Conservation (phyloP, 2,113 vertebrate genomes). For the Ageneiosus marmoratus region DNA sequence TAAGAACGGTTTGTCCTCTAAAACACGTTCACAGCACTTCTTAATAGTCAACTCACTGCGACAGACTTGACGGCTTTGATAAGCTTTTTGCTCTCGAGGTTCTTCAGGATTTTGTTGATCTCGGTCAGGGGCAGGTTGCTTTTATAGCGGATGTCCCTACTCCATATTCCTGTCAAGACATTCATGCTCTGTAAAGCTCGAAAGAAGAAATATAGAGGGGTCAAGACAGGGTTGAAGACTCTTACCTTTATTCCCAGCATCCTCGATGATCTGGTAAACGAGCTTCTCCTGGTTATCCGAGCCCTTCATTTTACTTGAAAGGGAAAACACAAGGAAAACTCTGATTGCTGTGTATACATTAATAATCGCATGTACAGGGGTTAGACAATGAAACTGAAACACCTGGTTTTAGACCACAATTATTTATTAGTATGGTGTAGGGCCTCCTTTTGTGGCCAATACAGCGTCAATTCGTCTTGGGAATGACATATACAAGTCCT, state of each 20-base stretch:
- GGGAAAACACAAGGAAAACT: slow-evolving; percentile 38
- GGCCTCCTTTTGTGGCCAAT: no score
- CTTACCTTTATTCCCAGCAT: slow-evolving; percentile 95
- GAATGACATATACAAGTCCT: no score
- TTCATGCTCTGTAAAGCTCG: not conserved
- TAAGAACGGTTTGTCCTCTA: not conserved
- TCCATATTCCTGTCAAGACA: slow-evolving; percentile 88
- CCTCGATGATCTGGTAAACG: slow-evolving; percentile 98
- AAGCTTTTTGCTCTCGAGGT: slow-evolving; percentile 97
- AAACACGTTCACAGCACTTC: no score
- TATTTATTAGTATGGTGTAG: no score
- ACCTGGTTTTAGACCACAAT: no score
- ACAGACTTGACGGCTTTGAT: slow-evolving; percentile 99
- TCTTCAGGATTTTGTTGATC: slow-evolving; percentile 99
- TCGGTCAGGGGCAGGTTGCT: slow-evolving; percentile 97
- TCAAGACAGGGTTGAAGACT: no score
- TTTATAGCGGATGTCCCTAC: slow-evolving; percentile 95
- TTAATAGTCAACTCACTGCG: slow-evolving; percentile 82
- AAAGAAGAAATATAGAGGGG: no score
- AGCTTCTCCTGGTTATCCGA: slow-evolving; percentile 98
- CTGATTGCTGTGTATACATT: not conserved
- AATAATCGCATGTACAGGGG: no score
- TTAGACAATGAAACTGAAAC: no score
- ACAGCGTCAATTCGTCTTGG: no score
- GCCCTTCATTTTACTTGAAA: slow-evolving; percentile 95